Evolutionary conservation across 1,140 invertebrate genomes (phyloP).

Genomic region (Leptonema lineaticorne): DNA sequence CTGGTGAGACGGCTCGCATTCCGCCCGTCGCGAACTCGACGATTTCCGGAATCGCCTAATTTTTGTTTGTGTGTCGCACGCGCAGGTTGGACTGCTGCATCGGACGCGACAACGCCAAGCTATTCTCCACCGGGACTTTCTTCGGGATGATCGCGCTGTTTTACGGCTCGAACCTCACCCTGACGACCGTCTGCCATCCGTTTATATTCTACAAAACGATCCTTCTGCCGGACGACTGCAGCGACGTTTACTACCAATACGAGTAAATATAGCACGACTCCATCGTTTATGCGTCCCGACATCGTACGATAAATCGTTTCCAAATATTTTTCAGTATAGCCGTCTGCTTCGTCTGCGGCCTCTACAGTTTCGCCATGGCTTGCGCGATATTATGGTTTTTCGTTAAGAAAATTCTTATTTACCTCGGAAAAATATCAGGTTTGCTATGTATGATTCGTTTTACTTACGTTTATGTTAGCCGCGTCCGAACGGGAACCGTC

Average conservation of each 20-base stretch:
- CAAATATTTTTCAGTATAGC: constrained; percentile 36
- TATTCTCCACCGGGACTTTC: constrained; percentile 62
- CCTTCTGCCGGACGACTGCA: constrained; percentile 70
- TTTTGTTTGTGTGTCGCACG: constrained; percentile 23
- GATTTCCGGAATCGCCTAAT: no score
- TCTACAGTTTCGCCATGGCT: constrained; percentile 35
- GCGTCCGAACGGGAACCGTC: no score
- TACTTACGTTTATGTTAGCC: no score
- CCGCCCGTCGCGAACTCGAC: no score
- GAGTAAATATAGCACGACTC: constrained; percentile 54
- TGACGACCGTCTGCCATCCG: constrained; percentile 72
- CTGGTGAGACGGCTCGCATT: no score
- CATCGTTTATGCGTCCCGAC: background rate
- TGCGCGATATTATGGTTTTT: constrained; percentile 27
- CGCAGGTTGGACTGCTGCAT: constrained; percentile 74
- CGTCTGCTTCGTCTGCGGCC: constrained; percentile 35
- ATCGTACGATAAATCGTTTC: no score
- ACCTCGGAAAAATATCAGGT: constrained; percentile 18
- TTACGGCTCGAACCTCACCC: constrained; percentile 67
- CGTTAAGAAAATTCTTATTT: constrained; percentile 24
- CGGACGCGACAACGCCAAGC: constrained; percentile 63
- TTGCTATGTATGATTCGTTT: background rate
- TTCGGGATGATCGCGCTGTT: constrained; percentile 62
- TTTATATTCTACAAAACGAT: constrained; percentile 63
- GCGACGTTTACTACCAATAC: constrained; percentile 67